phyloP scores from a whole-genome alignment of 2,113 vertebrate species.

The Pyxicephalus adspersus region DNA sequence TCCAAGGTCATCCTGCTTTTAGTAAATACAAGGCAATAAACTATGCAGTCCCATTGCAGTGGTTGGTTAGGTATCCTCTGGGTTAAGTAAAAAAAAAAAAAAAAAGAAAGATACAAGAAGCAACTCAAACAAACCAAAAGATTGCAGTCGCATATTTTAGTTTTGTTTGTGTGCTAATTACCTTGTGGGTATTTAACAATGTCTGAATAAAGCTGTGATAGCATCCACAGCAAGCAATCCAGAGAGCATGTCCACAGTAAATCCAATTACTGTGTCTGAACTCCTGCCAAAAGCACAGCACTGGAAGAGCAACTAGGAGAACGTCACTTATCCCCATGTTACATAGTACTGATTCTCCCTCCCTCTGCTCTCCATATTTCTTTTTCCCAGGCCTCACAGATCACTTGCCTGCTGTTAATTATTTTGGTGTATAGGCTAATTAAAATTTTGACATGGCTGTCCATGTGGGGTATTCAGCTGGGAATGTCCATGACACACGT shows the following conservation, averaged over 20 bases:
- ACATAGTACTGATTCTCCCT: conserved; percentile 10
- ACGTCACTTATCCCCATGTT: neutral
- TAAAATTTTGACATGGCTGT: conserved; percentile 32
- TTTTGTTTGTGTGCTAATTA: neutral
- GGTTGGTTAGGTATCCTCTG: neutral
- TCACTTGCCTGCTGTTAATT: conserved; percentile 48
- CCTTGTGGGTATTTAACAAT: neutral
- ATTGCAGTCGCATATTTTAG: neutral
- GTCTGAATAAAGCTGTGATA: neutral
- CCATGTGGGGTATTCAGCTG: conserved; percentile 18
- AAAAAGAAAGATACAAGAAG: neutral
- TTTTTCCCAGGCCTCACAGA: conserved; percentile 2
- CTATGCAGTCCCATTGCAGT: neutral
- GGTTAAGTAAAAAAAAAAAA: neutral
- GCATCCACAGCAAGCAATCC: neutral
- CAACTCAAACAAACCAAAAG: neutral
- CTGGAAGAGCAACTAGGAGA: neutral
- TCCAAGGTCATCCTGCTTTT: neutral
- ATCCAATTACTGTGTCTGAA: conserved; percentile 33
- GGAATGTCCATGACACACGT: conserved; percentile 26
- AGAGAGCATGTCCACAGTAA: conserved; percentile 13
- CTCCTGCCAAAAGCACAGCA: conserved; percentile 18
- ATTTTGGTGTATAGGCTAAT: conserved; percentile 38
- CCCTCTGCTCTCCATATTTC: neutral
- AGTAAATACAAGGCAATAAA: neutral